Conservation (phyloP, 2,888 invertebrate species). For the Neria commutata region DNA sequence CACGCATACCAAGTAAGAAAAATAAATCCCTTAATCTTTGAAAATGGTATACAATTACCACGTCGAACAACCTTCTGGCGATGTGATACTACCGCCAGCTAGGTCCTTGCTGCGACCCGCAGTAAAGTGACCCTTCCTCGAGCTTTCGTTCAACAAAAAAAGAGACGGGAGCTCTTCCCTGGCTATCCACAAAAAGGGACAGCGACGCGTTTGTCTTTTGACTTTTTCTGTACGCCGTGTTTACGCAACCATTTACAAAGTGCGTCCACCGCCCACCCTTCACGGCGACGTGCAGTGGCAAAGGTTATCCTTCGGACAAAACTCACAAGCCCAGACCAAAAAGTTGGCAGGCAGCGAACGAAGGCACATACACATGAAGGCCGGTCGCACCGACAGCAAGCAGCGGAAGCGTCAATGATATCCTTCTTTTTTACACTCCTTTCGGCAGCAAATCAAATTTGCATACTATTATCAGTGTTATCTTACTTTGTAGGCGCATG, state of each 20-base stretch:
- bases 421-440: constrained; percentile 8
- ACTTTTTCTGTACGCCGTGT: constrained; percentile 33
- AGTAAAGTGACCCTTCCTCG: constrained; percentile 51
- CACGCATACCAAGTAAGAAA: constrained; percentile 28
- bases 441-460: constrained; percentile 57
- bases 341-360: not conserved
- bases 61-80: constrained; percentile 32
- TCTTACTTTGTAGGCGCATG: not conserved
- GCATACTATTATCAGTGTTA: constrained; percentile 53
- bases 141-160: constrained; percentile 23
- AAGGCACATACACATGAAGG: constrained; percentile 4
- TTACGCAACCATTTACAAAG: constrained; percentile 57
- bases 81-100: constrained; percentile 32
- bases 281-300: constrained; percentile 17
- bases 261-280: constrained; percentile 40
- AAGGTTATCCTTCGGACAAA: too few relatives aligned
- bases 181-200: constrained; percentile 3
- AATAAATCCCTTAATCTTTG: constrained; percentile 59
- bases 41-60: constrained; percentile 59
- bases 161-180: constrained; percentile 7
- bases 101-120: constrained; percentile 29
- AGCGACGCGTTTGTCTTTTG: constrained; percentile 21
- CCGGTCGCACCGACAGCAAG: constrained; percentile 6
- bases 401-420: constrained; percentile 25
- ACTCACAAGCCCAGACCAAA: too few relatives aligned